A percentile compares a stretch with the other conserved stretches of the same genome.
phyloP scores from a whole-genome alignment of 2,797 vertebrate species.

The Pseudomugil gertrudae region DNA sequence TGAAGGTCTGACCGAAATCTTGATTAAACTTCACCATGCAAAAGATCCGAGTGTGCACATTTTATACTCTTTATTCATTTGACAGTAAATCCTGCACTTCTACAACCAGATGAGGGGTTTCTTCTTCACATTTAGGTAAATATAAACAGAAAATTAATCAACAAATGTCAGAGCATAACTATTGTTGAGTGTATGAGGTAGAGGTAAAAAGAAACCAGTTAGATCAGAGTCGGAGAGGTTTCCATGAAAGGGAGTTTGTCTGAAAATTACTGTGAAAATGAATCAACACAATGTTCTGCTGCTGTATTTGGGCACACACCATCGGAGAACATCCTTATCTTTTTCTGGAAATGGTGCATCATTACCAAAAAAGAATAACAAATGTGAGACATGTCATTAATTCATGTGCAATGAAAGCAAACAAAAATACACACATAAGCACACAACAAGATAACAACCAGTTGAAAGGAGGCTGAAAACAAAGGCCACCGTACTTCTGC shows the following conservation, averaged over 20 bases:
- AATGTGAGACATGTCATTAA: constrained; percentile 3
- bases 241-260: background rate
- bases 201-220: background rate
- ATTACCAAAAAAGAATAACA: constrained; percentile 23
- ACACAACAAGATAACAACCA: background rate
- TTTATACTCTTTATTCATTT: too few species aligned
- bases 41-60: too few species aligned
- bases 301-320: constrained; percentile 2
- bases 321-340: constrained; percentile 18
- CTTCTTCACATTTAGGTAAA: too few species aligned
- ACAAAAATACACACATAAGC: background rate
- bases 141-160: too few species aligned
- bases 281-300: background rate
- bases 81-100: too few species aligned
- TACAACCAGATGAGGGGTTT: too few species aligned
- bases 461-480: background rate
- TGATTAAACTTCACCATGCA: too few species aligned
- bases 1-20: too few species aligned
- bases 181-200: too few species aligned
- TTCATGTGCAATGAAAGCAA: background rate
- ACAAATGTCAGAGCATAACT: too few species aligned
- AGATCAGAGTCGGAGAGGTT: background rate
- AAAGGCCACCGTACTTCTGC: background rate
- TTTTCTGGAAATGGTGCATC: background rate
- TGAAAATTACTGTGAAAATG: background rate